Percentiles rank a stretch among this genome's conserved stretches.
Conservation (phyloP, 1,140 invertebrate species). For the Drosophila murphyi region DNA sequence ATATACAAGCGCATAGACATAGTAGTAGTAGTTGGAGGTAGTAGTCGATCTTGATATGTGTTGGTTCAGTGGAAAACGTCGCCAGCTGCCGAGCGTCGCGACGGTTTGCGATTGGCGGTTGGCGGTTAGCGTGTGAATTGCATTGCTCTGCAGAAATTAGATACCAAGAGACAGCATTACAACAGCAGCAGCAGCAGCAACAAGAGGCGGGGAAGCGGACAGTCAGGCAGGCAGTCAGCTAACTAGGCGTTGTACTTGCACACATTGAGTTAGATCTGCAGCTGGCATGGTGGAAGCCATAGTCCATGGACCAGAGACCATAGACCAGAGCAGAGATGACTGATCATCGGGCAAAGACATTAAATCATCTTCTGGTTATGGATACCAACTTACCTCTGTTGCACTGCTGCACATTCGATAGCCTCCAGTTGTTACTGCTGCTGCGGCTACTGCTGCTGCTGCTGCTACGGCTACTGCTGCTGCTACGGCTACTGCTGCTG, state of each 20-base stretch:
- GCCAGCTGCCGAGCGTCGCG: constrained; percentile 9
- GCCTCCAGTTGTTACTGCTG: constrained; percentile 19
- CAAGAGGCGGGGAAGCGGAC: background rate
- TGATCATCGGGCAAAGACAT: constrained; percentile 72
- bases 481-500: constrained; percentile 65
- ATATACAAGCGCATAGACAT: too few species aligned
- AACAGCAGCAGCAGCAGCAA: constrained; percentile 1
- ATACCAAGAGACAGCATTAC: constrained; percentile 42
- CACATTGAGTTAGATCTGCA: constrained; percentile 12
- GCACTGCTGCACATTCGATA: constrained; percentile 40
- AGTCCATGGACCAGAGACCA: constrained; percentile 30
- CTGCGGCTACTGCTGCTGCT: constrained; percentile 56
- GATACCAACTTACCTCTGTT: constrained; percentile 23
- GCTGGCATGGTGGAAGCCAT: constrained; percentile 38
- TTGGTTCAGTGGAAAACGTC: constrained; percentile 46
- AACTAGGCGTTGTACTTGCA: constrained; percentile 44
- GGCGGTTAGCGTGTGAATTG: constrained; percentile 50
- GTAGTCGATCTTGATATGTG: constrained; percentile 37
- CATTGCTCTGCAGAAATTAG: constrained; percentile 57
- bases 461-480: constrained; percentile 33
- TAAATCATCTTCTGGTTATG: constrained; percentile 62
- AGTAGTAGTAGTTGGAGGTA: too few species aligned
- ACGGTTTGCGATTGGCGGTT: background rate
- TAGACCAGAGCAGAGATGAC: constrained; percentile 47
- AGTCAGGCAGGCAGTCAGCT: constrained; percentile 5